Evolutionary conservation across 2,888 invertebrate species (phyloP).

Genomic region (Eristalis intricaria): DNA sequence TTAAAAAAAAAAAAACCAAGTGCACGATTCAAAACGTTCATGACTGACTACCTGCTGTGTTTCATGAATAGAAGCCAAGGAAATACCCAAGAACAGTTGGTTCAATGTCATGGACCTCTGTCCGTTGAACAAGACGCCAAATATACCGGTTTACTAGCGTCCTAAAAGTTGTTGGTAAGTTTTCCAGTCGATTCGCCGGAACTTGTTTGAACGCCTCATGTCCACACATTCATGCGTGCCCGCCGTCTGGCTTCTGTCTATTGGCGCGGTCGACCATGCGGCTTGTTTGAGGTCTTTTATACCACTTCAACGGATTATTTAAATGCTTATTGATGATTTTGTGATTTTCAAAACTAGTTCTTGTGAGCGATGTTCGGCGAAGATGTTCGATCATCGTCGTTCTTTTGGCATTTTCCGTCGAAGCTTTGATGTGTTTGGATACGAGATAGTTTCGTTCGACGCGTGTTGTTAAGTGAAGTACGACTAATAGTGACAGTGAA

Average conservation of each 20-base stretch:
- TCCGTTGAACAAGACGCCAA: not conserved
- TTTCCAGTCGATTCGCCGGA: not conserved
- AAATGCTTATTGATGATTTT: not conserved
- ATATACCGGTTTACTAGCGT: not conserved
- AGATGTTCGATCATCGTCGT: not conserved
- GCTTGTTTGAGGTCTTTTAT: not conserved
- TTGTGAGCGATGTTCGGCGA: not conserved
- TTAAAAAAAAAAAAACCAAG: not conserved
- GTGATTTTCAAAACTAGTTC: not conserved
- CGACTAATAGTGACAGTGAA: not conserved
- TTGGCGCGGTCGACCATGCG: not conserved
- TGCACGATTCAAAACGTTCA: not conserved
- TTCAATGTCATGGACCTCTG: not conserved
- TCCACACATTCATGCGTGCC: not conserved
- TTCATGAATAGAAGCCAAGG: not conserved
- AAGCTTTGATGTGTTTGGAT: not conserved
- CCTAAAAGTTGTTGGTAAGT: not conserved
- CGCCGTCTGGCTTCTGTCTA: not conserved
- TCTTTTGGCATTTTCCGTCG: not conserved
- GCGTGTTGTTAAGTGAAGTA: not conserved
- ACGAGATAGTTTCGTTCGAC: not conserved
- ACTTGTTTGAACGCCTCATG: not conserved
- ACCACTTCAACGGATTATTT: not conserved
- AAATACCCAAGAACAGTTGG: not conserved
- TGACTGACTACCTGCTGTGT: not conserved